Evolutionary conservation across 2,113 vertebrate genomes (phyloP), one percentile per base, ranked within the genome.

Genomic region (Benitochromis conjunctus): DNA sequence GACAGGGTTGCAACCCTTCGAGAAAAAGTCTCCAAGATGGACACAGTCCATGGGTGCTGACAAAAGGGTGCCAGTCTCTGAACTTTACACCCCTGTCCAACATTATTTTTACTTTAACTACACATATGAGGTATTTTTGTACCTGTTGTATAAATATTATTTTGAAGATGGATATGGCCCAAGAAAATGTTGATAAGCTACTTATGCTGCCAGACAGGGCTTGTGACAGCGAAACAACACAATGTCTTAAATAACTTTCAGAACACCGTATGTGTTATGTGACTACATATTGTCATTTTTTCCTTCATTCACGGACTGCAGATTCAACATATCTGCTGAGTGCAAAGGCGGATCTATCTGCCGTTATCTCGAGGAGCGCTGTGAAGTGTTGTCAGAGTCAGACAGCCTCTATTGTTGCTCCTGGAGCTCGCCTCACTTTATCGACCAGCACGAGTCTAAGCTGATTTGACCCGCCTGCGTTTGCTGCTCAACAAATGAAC

Each of bases 401-500:
- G 58, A 81, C 79, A 87, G 62, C 84, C 57, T 87, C 64, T 34
- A 8, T 43, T 84, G 82, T 58, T 84, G 85, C 83, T 88, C 55
- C 34, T 80, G 2, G 2, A 79, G 80, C 82, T 87, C 6, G 34
- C 78, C 55, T 87, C 85, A 82, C n/a, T 81, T 88, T 87, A 94
- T 94, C 80, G 83, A 91, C 86, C 74, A 29, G 60, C 69, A 3
- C 6, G 48, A 56, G 21, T 78, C 83, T 43, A 76, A 81, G 82
- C 82, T 79, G 84, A 91, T 90, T 51, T 77, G 46, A 87, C 80
- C 88, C n/a, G 78, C 21, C 84, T 86, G 5, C 6, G 1, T 60
- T 88, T 31, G 74, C 55, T 83, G 86, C 21, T 80, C 84, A 71
- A 29, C 76, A 86, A 90, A 87, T 21, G 54, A 92, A 76, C 64